Evolutionary conservation across 2,888 invertebrate genomes (phyloP), one percentile per base, ranked within the genome.

Genomic region (Hoplodrina ambigua): DNA sequence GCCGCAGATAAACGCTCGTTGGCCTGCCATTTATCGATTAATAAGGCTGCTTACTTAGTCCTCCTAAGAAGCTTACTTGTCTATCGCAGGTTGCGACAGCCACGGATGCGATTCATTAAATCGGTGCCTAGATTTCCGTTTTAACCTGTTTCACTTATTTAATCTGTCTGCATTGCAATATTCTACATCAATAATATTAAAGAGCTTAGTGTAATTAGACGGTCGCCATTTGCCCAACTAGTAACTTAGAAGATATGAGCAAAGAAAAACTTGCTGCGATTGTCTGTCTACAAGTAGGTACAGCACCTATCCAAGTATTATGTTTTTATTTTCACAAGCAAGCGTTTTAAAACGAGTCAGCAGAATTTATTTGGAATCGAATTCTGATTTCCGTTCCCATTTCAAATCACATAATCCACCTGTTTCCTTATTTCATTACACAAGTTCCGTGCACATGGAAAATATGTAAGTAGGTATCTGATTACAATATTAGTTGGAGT

Each of bases 31-130:
- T 80, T 82, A 81, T 76, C 83, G 73, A 88, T 89, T 87, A 89
- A 89, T 87, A 85, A 87, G 87, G 75, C 80, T 86, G 84, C 83
- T 85, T 84, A 85, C 77, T 84, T 72, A 79, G 59, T 71, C 75
- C 66, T 77, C 77, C 74, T 81, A 79, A 84, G 84, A 77, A 83
- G 82, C 75, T 80, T 85, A 82, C 85, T 81, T 86, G 88, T 85
- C 88, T 79, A 86, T 89, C 85, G 85, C 72, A 70, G 54, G 73
- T 86, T 87, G 87, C 88, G 89, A 89, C 92, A 90, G 85, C 86
- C 88, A 86, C 91, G 94, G 94, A 94, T 93, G 91, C 88, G 86
- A 92, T 94, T 93, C 88, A 94, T 95, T 94, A 93, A 94, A 90
- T 89, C 89, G 85, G 86, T 89, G 89, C 88, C 89, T 91, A 91